phyloP scores from a whole-genome alignment of 2,113 vertebrate species.

The Calidris pygmaea region DNA sequence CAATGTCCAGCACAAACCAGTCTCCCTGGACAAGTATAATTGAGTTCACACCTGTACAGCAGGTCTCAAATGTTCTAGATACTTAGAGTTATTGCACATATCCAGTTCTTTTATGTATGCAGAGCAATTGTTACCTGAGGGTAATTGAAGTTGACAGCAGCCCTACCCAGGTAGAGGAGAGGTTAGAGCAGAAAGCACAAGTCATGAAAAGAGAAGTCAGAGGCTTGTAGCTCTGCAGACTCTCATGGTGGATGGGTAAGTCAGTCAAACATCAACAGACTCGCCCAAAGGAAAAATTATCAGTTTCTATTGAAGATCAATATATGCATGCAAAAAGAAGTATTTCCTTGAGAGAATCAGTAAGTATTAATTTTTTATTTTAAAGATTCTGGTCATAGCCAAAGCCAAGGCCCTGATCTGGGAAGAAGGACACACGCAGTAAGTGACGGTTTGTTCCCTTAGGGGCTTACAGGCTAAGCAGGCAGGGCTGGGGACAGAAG shows the following conservation, averaged over 20 bases:
- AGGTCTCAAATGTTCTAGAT: not conserved
- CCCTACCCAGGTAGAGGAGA: not conserved
- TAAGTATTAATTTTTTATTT: not conserved
- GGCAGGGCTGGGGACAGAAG: not conserved
- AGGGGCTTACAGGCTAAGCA: not conserved
- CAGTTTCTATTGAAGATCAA: not conserved
- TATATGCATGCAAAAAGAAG: not conserved
- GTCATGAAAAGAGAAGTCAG: rapidly evolving
- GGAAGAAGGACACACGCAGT: not conserved
- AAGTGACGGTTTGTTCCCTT: not conserved
- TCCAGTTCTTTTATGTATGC: not conserved
- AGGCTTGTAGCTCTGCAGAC: not conserved
- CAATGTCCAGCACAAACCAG: rapidly evolving
- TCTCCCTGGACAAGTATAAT: not conserved
- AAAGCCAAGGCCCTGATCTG: not conserved
- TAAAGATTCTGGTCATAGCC: not conserved
- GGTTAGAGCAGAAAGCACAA: not conserved
- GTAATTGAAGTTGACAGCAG: not conserved
- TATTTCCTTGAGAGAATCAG: not conserved
- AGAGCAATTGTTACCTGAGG: not conserved
- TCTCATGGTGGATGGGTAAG: not conserved
- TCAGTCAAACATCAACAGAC: not conserved
- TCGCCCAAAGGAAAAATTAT: not conserved
- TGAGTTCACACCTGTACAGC: not conserved
- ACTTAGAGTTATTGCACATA: not conserved